Base-by-base conservation (phyloP, 2,888 invertebrate species). In the Acleris literana region DNA sequence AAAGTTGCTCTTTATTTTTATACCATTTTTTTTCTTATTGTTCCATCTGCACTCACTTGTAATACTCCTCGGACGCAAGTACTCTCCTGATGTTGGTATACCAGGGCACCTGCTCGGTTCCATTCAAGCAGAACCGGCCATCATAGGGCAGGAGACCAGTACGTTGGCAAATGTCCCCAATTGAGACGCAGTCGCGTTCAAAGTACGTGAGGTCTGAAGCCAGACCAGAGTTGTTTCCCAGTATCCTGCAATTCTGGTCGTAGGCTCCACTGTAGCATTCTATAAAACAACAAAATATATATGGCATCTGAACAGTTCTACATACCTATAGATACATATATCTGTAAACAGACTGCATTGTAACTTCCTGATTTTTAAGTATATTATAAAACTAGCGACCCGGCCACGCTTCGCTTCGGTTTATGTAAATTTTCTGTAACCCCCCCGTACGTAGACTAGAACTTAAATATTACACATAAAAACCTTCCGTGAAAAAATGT, bases 211-310 rank as follows among this genome's bases (percentile, higher is more conserved):
- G 75, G 65, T 92, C 91, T 1, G 77, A 71, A 0, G 79, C 65
- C 0, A 56, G 68, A 0, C 85, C 86, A 0, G 81, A 80, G 71
- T 93, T 90, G 56, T 86, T 84, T 18, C 73, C 67, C 16, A 13
- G 13, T 5, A 46, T 4, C 39, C 90, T 82, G 74, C 95, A 95
- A 0, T 75, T 75, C 16, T 78, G 77, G 70, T 95, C 95, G 71
- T 95, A 94, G n/a, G 90, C 79, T 1, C 94, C 94, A 73, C 95
- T 95, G 84, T 94, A 95, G 84, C 95, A 95, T 72, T 88, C 95
- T 95, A 76, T 44, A 77, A 55, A 18, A 53, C 51, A 72, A 70
- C 58, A 25, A 73, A 43, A 60, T 51, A 59, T 6, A n/a, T 6
- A 6, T 29, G 18, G 5, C 11, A 39, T 39, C 39, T 13, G 39